Evolutionary conservation across 1,140 invertebrate species (phyloP).

Genomic region (Caenorhabditis latens): DNA sequence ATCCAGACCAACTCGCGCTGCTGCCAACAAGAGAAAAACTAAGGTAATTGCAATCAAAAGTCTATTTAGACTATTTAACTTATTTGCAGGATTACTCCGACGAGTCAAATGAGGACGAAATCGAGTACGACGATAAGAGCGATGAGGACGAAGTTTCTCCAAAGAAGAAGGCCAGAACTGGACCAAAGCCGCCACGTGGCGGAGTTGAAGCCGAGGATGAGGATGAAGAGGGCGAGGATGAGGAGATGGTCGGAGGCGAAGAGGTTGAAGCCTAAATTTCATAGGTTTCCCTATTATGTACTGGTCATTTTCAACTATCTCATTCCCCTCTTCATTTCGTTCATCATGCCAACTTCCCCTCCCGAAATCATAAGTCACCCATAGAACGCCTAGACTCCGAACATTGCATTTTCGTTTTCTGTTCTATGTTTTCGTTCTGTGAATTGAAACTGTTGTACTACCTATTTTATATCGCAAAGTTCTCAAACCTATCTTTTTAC

Average conservation of each 20-base stretch:
- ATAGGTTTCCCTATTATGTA: neutral
- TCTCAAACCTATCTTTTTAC: neutral
- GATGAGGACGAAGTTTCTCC: slow-evolving; percentile 60
- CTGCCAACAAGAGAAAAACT: slow-evolving; percentile 12
- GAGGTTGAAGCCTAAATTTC: slow-evolving; percentile 11
- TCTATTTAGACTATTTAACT: neutral
- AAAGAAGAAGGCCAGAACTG: slow-evolving; percentile 27
- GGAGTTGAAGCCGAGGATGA: slow-evolving; percentile 1
- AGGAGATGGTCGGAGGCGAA: neutral
- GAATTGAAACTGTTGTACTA: slow-evolving; percentile 2
- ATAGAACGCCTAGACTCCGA: too few relatives aligned
- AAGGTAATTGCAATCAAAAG: neutral
- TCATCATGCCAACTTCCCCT: neutral
- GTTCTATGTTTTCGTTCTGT: slow-evolving; percentile 8
- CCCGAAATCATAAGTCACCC: neutral
- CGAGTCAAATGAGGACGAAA: slow-evolving; percentile 60
- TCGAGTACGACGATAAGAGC: slow-evolving; percentile 63
- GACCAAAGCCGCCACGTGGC: neutral
- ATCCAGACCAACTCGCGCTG: slow-evolving; percentile 12
- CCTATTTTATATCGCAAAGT: neutral
- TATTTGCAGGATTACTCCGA: slow-evolving; percentile 62
- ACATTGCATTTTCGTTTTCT: slow-evolving; percentile 6
- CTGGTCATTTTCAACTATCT: slow-evolving; percentile 25
- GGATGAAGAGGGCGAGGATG: slow-evolving; percentile 1
- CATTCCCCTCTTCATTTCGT: neutral